Conservation (phyloP, 1,140 invertebrate genomes). For the Pseudomyrmex cubaensis region DNA sequence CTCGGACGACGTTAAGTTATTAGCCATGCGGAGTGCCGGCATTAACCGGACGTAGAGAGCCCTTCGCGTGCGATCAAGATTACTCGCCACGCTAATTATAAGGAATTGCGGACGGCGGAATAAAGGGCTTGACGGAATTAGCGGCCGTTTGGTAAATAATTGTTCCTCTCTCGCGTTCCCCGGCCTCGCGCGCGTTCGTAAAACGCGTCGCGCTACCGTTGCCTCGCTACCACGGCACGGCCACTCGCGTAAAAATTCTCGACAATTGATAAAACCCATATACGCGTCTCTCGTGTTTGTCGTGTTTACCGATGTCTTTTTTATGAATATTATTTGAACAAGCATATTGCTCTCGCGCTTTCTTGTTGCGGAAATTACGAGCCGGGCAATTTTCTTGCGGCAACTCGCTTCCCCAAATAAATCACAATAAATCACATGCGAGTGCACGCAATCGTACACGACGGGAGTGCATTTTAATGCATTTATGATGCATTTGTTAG, state of each 20-base stretch:
- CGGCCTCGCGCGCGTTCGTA: not conserved
- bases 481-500: constrained; percentile 55
- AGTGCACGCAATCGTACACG: constrained; percentile 18
- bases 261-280: not conserved
- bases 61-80: constrained; percentile 56
- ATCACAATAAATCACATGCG: constrained; percentile 27
- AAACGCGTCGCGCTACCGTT: too few relatives aligned
- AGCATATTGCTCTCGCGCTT: not conserved
- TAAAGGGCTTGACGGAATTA: constrained; percentile 52
- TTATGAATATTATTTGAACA: constrained; percentile 27
- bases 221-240: too few relatives aligned
- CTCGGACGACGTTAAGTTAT: constrained; percentile 75
- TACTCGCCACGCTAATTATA: constrained; percentile 54
- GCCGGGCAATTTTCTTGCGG: constrained; percentile 4
- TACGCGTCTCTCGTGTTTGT: not conserved
- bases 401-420: constrained; percentile 19
- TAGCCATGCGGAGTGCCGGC: constrained; percentile 74
- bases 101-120: constrained; percentile 55
- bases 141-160: constrained; percentile 49
- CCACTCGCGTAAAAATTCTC: too few relatives aligned
- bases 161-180: constrained; percentile 25
- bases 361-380: constrained; percentile 35
- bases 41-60: constrained; percentile 64
- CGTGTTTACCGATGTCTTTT: not conserved
- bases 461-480: constrained; percentile 37